phyloP scores from a whole-genome alignment of 1,140 invertebrate species.

The Globodera ellingtonae region DNA sequence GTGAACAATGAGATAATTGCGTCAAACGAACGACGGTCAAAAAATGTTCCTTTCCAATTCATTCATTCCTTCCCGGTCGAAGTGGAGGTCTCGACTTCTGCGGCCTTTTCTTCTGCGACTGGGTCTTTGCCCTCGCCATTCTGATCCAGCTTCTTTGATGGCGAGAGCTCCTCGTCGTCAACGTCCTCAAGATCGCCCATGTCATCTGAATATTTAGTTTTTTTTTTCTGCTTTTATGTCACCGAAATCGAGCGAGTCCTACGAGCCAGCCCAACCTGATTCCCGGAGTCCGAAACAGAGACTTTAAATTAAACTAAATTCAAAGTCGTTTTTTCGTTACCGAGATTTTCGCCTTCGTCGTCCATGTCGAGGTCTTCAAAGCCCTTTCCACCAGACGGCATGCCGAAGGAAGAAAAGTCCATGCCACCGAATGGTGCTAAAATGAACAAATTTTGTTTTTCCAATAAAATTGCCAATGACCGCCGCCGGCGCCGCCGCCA shows the following conservation, averaged over 20 bases:
- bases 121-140: constrained; percentile 10
- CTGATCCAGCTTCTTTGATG: constrained; percentile 14
- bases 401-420: constrained; percentile 38
- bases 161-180: constrained; percentile 22
- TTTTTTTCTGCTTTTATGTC: background rate
- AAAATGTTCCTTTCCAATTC: background rate
- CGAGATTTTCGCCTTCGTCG: constrained; percentile 37
- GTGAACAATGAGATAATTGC: constrained; percentile 18
- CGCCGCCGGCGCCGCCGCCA: background rate
- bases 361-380: constrained; percentile 38
- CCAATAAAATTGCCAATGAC: background rate
- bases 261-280: no score
- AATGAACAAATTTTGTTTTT: background rate
- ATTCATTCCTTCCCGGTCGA: background rate
- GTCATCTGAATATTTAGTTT: constrained; percentile 34
- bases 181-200: constrained; percentile 39
- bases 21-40: constrained; percentile 2
- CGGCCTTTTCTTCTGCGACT: background rate
- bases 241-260: no score
- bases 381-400: constrained; percentile 33
- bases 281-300: no score
- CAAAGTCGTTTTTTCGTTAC: background rate
- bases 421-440: constrained; percentile 23
- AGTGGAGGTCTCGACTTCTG: background rate
- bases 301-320: no score